Percentiles rank a stretch among this genome's conserved stretches.
Evolutionary conservation across 2,888 invertebrate species (phyloP).

Genomic region (Allophyes oxyacanthae): DNA sequence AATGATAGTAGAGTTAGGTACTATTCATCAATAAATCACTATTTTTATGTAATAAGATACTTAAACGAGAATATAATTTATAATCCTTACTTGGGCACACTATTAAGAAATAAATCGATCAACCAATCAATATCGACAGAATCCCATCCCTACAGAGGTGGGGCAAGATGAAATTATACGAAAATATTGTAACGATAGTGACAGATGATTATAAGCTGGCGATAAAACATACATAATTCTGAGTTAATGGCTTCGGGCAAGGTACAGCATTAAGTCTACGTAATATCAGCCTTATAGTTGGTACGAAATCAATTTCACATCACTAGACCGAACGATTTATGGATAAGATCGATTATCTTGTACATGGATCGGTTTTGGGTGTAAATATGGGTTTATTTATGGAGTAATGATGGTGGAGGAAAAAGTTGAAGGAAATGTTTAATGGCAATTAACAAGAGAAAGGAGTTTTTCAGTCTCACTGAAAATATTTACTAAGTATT

Average conservation of each 20-base stretch:
- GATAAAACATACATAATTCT: constrained; percentile 89
- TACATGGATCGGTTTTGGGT: constrained; percentile 50
- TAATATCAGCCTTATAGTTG: constrained; percentile 73
- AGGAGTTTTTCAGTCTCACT: background rate
- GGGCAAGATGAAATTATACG: constrained; percentile 85
- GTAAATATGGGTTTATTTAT: constrained; percentile 58
- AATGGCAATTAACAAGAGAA: constrained; percentile 14
- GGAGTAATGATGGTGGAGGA: constrained; percentile 26
- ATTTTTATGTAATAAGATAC: no score
- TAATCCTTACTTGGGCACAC: constrained; percentile 4
- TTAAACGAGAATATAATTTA: constrained; percentile 5
- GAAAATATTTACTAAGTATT: background rate
- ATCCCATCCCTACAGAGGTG: constrained; percentile 74
- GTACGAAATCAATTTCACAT: constrained; percentile 81
- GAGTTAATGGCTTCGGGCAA: constrained; percentile 76
- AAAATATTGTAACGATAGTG: constrained; percentile 89
- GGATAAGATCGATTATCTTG: constrained; percentile 66
- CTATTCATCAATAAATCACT: no score
- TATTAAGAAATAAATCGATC: constrained; percentile 41
- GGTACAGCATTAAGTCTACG: constrained; percentile 63
- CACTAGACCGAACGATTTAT: constrained; percentile 68
- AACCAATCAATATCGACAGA: constrained; percentile 43
- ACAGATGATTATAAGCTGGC: constrained; percentile 89
- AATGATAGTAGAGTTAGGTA: no score
- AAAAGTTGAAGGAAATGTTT: constrained; percentile 25